Evolutionary conservation across 2,888 invertebrate genomes (phyloP).

Genomic region (Linnaemya vulpina): DNA sequence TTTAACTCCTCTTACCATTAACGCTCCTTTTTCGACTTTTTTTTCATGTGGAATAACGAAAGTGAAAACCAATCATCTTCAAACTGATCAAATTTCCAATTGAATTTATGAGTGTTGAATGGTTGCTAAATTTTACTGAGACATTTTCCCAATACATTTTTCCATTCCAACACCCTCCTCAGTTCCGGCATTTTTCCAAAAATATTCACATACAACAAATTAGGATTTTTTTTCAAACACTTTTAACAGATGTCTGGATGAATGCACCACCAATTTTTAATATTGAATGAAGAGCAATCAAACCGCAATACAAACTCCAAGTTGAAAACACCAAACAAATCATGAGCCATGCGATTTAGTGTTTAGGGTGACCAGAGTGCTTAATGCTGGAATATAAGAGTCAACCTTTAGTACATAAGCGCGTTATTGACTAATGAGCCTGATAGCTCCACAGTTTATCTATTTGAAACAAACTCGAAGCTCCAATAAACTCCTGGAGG

Average conservation of each 20-base stretch:
- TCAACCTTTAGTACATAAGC: no score
- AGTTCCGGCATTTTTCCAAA: conserved; percentile 75
- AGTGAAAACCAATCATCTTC: conserved; percentile 67
- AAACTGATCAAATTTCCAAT: conserved; percentile 71
- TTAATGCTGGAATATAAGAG: no score
- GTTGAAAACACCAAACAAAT: conserved; percentile 71
- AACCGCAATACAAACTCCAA: conserved; percentile 75
- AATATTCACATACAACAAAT: conserved; percentile 24
- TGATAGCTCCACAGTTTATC: no score
- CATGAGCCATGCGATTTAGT: background rate
- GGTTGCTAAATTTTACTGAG: conserved; percentile 55
- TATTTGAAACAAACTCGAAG: no score
- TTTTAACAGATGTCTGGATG: conserved; percentile 54
- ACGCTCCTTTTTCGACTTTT: conserved; percentile 78
- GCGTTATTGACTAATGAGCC: no score
- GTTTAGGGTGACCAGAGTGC: conserved; percentile 43
- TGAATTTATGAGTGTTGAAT: conserved; percentile 54
- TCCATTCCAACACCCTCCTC: conserved; percentile 72
- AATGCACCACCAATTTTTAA: conserved; percentile 56
- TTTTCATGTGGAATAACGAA: conserved; percentile 58
- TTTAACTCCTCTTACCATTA: conserved; percentile 58
- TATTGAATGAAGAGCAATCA: conserved; percentile 60
- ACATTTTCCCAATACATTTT: conserved; percentile 52
- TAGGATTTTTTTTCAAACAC: conserved; percentile 29
- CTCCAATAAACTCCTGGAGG: no score